Evolutionary conservation across 2,797 vertebrate genomes (phyloP).

Genomic region (Tolypeutes matacus): DNA sequence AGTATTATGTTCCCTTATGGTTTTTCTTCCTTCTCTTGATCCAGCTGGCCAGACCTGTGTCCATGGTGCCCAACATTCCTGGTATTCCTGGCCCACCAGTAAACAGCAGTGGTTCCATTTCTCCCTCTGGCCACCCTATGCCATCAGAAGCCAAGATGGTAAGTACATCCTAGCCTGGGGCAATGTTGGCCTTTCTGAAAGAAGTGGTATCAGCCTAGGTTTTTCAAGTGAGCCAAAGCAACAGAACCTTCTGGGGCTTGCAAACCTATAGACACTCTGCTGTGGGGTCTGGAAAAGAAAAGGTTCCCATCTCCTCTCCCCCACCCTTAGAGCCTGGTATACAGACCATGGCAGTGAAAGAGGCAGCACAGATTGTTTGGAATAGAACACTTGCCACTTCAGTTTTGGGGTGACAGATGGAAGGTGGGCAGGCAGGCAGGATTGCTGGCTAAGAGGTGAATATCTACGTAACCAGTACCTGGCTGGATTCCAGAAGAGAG

Average conservation of each 20-base stretch:
- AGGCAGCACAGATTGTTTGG: constrained; percentile 80
- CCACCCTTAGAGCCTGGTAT: constrained; percentile 56
- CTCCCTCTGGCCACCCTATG: constrained; percentile 94
- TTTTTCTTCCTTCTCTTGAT: constrained; percentile 55
- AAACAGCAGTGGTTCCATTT: constrained; percentile 94
- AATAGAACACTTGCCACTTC: constrained; percentile 69
- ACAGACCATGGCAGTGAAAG: constrained; percentile 69
- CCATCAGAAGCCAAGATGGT: constrained; percentile 99
- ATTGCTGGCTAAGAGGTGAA: constrained; percentile 82
- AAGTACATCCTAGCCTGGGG: constrained; percentile 82
- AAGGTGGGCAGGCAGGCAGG: constrained; percentile 77
- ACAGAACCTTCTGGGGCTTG: constrained; percentile 59
- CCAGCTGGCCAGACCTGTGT: constrained; percentile 95
- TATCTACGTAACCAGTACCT: constrained; percentile 36
- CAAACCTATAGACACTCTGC: constrained; percentile 52
- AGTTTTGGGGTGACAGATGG: constrained; percentile 84
- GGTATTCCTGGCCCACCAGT: constrained; percentile 97
- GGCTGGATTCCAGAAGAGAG: constrained; percentile 73
- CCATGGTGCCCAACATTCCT: constrained; percentile 98
- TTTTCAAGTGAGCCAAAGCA: constrained; percentile 46
- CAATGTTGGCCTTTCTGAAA: constrained; percentile 30
- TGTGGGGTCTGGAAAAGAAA: constrained; percentile 53
- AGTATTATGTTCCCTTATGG: background rate
- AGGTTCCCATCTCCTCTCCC: constrained; percentile 54
- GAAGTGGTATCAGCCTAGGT: constrained; percentile 12